Conservation (phyloP, 2,113 vertebrate genomes). For the Pleuronectes platessa region DNA sequence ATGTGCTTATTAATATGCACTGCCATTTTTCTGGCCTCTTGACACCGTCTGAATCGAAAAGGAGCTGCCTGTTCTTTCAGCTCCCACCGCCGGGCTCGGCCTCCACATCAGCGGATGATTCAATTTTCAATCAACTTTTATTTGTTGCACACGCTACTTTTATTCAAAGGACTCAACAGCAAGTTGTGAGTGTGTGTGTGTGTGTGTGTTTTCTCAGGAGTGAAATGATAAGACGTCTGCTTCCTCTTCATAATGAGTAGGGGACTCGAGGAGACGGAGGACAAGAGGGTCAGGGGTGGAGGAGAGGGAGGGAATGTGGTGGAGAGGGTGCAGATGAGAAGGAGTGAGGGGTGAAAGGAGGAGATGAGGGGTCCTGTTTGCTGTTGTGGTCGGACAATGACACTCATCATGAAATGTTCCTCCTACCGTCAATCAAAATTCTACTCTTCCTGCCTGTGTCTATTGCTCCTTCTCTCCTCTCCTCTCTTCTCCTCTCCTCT, state of each 20-base stretch:
- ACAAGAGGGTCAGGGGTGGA: slow-evolving; percentile 3
- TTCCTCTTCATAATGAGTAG: slow-evolving; percentile 37
- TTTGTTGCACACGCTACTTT: slow-evolving; percentile 48
- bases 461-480: neutral
- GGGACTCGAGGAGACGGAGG: slow-evolving; percentile 17
- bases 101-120: slow-evolving; percentile 2
- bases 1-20: slow-evolving; percentile 25
- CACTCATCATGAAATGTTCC: slow-evolving; percentile 30
- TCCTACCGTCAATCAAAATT: slow-evolving; percentile 51
- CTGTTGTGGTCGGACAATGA: slow-evolving; percentile 30
- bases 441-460: neutral
- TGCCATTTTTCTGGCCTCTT: slow-evolving; percentile 38
- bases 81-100: neutral
- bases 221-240: slow-evolving; percentile 6
- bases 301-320: neutral
- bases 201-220: slow-evolving; percentile 9
- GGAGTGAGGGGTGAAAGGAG: slow-evolving; percentile 12
- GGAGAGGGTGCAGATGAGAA: slow-evolving; percentile 12
- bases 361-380: slow-evolving; percentile 35
- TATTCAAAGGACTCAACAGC: slow-evolving; percentile 23
- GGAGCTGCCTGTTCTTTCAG: neutral
- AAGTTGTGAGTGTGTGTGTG: slow-evolving; percentile 4
- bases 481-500: slow-evolving; percentile 22
- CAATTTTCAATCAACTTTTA: slow-evolving; percentile 35
- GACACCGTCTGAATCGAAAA: slow-evolving; percentile 34